Base-by-base conservation (phyloP, 2,113 vertebrate species). In the Oriolus oriolus region DNA sequence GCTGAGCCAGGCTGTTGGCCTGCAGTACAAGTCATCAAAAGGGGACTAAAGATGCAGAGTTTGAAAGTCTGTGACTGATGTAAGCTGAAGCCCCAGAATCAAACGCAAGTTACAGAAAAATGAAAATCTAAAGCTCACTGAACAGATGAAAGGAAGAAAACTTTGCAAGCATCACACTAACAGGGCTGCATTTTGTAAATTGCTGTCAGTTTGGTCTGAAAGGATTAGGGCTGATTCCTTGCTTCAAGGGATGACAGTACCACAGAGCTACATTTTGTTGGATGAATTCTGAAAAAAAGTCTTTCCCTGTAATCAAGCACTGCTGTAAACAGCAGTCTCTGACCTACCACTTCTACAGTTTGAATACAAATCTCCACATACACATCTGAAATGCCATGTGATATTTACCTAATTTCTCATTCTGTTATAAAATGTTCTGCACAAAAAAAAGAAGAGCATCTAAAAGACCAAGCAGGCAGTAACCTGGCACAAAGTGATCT, bases 211-310 rank as follows among this genome's bases (percentile, higher is more conserved):
- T 87, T 20, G 8, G 47, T 57, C 82, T 87, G 86, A 90, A 95
- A 78, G 63, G 95, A 97, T 97, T 96, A 96, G 82, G 87, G 71
- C 35, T 75, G 73, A 79, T 49, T 84, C 78, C 69, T 94, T 1
- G 7, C 57, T 94, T 96, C 91, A 92, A 96, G 96, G 77, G 84
- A 92, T 5, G 73, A 61, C 41, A 73, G 76, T 52, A 47, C 35
- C 52, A 50, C 27, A 78, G 82, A 93, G 47, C 63, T 97, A 66
- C 78, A 81, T 89, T 97, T 96, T 95, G 78, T 77, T 88, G 63
- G 73, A 80, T 86, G 68, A 60, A 77, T 89, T 96, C 50, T 75
- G 56, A 79, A 91, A 95, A 90, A 64, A 89, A 30, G n/a, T 75
- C 45, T 63, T 56, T 91, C 83, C 47, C 41, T 93, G 70, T 96